Evolutionary conservation across 2,797 vertebrate genomes (phyloP), one percentile per base, ranked within the genome.

Genomic region (Anguilla obscura): DNA sequence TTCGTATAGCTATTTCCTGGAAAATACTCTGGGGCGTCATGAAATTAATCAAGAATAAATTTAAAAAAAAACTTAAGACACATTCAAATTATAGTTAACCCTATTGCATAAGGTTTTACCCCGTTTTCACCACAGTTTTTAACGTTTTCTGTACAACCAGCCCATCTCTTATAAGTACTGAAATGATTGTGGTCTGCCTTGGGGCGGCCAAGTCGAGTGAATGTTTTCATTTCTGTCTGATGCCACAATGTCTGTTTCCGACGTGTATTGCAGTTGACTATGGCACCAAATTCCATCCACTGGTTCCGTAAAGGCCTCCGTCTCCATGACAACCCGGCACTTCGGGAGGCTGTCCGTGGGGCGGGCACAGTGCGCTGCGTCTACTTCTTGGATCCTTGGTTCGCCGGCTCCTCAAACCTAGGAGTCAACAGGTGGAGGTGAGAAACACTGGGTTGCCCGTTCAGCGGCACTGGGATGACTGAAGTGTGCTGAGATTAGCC

Each of bases 361-460:
- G 90, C 92, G 0, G 27, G 88, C 69, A 92, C 92, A 0, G 76
- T 93, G 60, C 92, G 91, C 84, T 93, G 92, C 30, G 92, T 94
- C 4, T 94, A 93, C 86, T 93, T 94, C 48, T 90, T 94, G 86
- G 93, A 93, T 83, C 93, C 93, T 50, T 94, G 93, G 93, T 94
- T 94, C 10, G 93, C 93, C 0, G 93, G 93, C 1, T 90, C 92
- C 2, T 93, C 93, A 69, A 93, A 91, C 86, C 88, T 93, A 0
- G 93, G 93, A 0, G 90, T 94, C 82, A 94, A 93, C 90, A 86
- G 93, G 60, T 94, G 93, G 92, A 92, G 93, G 93, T 94, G 86
- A 90, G 90, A 7, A 2, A 21, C 45, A 21, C 79, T 48, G 45
- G 18, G n/a, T 12, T 80, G 30, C 76, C 36, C 21, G 6, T 45